Evolutionary conservation across 2,888 invertebrate species (phyloP).

Genomic region (Oligia latruncula): DNA sequence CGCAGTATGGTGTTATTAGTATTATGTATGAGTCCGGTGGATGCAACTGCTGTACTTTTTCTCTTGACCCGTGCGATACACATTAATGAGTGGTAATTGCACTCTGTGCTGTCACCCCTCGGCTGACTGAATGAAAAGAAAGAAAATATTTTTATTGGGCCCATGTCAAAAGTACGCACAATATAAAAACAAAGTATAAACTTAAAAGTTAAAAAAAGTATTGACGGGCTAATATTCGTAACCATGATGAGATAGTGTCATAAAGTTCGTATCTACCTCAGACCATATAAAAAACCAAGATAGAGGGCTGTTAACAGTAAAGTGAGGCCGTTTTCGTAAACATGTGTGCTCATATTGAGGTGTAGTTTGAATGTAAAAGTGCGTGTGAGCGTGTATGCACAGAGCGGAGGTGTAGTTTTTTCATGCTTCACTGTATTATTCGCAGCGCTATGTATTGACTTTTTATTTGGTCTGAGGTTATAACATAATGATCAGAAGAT

Average conservation of each 20-base stretch:
- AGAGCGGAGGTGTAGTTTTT: too few relatives aligned
- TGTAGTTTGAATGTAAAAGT: too few relatives aligned
- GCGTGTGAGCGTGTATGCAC: too few relatives aligned
- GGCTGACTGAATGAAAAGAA: not conserved
- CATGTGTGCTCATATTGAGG: too few relatives aligned
- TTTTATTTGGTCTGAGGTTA: too few relatives aligned
- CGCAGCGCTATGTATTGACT: too few relatives aligned
- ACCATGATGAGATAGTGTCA: not conserved
- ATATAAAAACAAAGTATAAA: not conserved
- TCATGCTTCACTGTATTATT: too few relatives aligned
- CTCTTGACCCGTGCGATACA: not conserved
- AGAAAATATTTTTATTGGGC: not conserved
- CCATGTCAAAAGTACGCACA: not conserved
- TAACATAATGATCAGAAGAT: not conserved
- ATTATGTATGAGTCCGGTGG: too few relatives aligned
- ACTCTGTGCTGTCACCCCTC: not conserved
- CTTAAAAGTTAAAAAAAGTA: not conserved
- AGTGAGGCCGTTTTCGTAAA: too few relatives aligned
- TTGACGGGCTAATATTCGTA: not conserved
- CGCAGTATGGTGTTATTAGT: not conserved
- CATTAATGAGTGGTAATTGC: not conserved
- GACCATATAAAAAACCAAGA: too few relatives aligned
- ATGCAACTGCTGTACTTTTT: not conserved
- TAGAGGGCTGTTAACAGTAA: too few relatives aligned
- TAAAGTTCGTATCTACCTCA: not conserved